These are phyloP conservation scores for Dromiciops gliroides DNA, from an alignment of 2,113 vertebrate genomes.

Conservation along the genomic window DNA sequence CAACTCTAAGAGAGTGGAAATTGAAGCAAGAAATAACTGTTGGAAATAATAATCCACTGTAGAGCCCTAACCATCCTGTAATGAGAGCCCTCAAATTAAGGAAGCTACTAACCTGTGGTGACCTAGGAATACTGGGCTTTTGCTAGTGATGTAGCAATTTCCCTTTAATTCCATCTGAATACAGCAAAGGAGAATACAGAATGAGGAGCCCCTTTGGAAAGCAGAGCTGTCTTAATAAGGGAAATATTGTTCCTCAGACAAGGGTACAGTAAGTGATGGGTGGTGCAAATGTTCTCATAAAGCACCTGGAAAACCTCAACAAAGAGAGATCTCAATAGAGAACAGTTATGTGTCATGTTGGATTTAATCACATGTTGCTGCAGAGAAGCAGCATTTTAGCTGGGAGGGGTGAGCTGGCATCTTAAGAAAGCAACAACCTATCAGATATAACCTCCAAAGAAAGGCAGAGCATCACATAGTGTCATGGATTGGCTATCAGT, in stretches of 20 bases:
- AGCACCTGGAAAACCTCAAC: slow-evolving; percentile 4
- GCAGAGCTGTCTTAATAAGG: slow-evolving; percentile 1
- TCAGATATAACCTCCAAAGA: slow-evolving; percentile 17
- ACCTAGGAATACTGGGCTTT: slow-evolving; percentile 61
- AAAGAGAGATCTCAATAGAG: slow-evolving; percentile 3
- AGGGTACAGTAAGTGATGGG: neutral
- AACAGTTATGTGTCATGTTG: slow-evolving; percentile 2
- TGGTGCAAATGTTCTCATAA: slow-evolving; percentile 15
- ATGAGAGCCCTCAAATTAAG: slow-evolving; percentile 71
- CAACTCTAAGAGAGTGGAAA: slow-evolving; percentile 66
- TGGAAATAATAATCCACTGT: slow-evolving; percentile 71
- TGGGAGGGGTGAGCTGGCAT: neutral
- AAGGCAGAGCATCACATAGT: neutral
- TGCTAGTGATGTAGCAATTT: slow-evolving; percentile 66
- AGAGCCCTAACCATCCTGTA: slow-evolving; percentile 68
- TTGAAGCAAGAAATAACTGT: slow-evolving; percentile 71
- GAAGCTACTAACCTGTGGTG: slow-evolving; percentile 16
- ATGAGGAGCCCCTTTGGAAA: slow-evolving; percentile 37
- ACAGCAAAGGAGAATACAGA: neutral
- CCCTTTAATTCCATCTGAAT: slow-evolving; percentile 44
- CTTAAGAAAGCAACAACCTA: slow-evolving; percentile 29
- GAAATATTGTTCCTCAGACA: slow-evolving; percentile 6
- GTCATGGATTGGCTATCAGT: neutral
- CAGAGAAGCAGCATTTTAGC: slow-evolving; percentile 25
- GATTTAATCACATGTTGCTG: neutral